Evolutionary conservation across 2,797 vertebrate genomes (phyloP), one percentile per base, ranked within the genome.

Genomic region (Danio kyathit): DNA sequence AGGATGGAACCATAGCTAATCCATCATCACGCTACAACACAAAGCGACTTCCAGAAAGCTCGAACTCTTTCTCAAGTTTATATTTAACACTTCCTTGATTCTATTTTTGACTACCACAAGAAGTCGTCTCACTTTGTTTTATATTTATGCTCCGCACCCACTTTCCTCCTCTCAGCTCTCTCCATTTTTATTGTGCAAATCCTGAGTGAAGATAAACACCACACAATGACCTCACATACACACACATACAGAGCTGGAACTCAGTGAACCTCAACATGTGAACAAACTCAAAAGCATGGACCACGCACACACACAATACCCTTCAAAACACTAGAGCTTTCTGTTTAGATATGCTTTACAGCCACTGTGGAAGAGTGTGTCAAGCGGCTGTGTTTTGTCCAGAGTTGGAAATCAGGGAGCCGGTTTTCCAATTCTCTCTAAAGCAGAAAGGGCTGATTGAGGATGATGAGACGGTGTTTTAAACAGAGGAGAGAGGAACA

Each of bases 191-290:
- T 78, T 71, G 85, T 89, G 79, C 84, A 86, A 89, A 88, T 91
- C 85, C 88, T 79, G 88, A 88, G 84, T 85, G 86, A 90, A 92
- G 88, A 89, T 91, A 93, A 92, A 94, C 88, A 89, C 86, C 86
- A 83, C 43, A 86, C 54, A 66, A 91, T 91, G 66, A 85, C 83
- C 87, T 85, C 87, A 88, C 89, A 88, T 89, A 85, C 84, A 84
- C 81, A 80, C 88, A 65, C 60, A 75, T 7, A 75, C 29, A 76
- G 17, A 76, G 38, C 40, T 65, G 60, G 46, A 79, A 44, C 56
- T 79, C 86, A 70, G 80, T 74, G 56, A 9, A 46, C 85, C 83
- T 86, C 43, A 85, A 80, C 80, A 90, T 91, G 81, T 87, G 86
- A 89, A 80, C 87, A 83, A 89, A 90, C 87, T 86, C 83, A 83